Evolutionary conservation across 2,888 invertebrate genomes (phyloP).

Genomic region (Beris morrisii): DNA sequence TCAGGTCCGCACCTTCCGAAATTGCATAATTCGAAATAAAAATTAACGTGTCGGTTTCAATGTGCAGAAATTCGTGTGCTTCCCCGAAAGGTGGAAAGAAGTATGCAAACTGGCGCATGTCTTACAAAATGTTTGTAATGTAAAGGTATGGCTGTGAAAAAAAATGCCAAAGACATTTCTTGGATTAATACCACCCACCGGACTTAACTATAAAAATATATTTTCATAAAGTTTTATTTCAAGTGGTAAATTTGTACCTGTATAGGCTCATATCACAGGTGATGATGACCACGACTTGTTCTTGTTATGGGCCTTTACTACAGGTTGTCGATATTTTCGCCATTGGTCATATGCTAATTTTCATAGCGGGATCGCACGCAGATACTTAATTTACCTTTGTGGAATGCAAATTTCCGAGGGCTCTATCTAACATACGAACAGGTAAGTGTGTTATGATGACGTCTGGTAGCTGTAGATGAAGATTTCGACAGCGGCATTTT

Average conservation of each 20-base stretch:
- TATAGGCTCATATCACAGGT: constrained; percentile 11
- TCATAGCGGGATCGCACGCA: constrained; percentile 14
- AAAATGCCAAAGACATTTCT: not conserved
- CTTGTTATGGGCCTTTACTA: constrained; percentile 7
- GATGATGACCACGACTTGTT: constrained; percentile 10
- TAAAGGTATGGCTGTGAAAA: not conserved
- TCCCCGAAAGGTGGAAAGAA: not conserved
- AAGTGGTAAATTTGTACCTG: constrained; percentile 10
- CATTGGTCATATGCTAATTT: constrained; percentile 25
- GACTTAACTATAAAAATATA: constrained; percentile 10
- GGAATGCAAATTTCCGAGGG: no score
- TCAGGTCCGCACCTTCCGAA: constrained; percentile 26
- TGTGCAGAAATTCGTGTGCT: not conserved
- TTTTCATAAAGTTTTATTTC: constrained; percentile 24
- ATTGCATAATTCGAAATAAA: constrained; percentile 1
- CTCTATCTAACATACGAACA: no score
- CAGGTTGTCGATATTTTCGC: constrained; percentile 8
- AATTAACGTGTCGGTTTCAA: constrained; percentile 12
- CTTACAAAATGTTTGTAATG: not conserved
- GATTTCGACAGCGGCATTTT: no score
- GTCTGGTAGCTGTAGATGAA: no score
- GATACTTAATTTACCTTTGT: constrained; percentile 2
- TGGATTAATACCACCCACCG: constrained; percentile 5
- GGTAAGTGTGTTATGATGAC: no score
- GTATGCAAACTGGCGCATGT: not conserved